Percentiles rank a stretch among this genome's conserved stretches.
Evolutionary conservation across 2,888 invertebrate genomes (phyloP).

Genomic region (Drosophila leonis): DNA sequence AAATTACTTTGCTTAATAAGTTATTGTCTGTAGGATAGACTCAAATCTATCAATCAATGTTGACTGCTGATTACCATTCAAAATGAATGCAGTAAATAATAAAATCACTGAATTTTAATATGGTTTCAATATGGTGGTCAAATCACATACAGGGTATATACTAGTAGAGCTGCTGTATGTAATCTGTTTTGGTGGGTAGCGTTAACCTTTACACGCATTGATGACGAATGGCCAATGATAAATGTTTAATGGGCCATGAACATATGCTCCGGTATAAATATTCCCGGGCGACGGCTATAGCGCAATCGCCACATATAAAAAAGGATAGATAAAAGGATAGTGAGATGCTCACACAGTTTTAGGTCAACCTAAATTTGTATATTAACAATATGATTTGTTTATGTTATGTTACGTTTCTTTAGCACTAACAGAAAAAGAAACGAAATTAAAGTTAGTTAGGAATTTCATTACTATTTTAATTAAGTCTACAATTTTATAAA

Average conservation of each 20-base stretch:
- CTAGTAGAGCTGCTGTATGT: not conserved
- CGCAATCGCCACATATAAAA: conserved; percentile 23
- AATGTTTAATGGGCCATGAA: conserved; percentile 71
- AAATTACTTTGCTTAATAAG: no score
- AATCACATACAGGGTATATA: conserved; percentile 17
- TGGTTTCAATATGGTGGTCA: no score
- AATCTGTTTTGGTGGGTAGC: conserved; percentile 24
- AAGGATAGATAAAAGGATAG: conserved; percentile 13
- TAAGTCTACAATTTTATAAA: not conserved
- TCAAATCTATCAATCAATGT: no score
- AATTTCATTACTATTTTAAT: not conserved
- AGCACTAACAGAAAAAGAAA: not conserved
- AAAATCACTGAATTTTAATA: no score
- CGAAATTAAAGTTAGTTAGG: not conserved
- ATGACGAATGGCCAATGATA: conserved; percentile 78
- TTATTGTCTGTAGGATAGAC: no score
- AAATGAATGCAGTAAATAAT: no score
- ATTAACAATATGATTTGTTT: conserved; percentile 31
- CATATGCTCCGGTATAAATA: conserved; percentile 63
- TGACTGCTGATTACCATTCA: no score
- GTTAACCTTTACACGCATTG: conserved; percentile 68
- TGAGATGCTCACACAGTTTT: conserved; percentile 9
- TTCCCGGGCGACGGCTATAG: conserved; percentile 44
- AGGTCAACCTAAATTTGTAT: conserved; percentile 20
- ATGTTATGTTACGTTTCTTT: conserved; percentile 11